These are phyloP conservation scores for Cancer borealis DNA, from an alignment of 2,888 invertebrate genomes.

Conservation along the genomic window DNA sequence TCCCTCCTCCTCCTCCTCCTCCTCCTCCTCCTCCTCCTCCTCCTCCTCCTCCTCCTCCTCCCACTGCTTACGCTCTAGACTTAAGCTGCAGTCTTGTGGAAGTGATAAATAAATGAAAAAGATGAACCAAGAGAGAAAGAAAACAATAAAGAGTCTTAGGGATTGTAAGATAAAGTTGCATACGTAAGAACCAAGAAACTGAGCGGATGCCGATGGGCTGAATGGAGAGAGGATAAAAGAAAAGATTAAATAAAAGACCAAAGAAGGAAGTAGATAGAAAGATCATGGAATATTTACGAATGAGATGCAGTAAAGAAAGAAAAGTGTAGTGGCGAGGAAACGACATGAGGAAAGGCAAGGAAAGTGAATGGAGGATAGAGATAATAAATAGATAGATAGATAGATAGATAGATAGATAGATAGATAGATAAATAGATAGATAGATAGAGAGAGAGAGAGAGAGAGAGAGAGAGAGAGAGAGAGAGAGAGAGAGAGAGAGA, in stretches of 20 bases:
- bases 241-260: neutral
- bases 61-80: neutral
- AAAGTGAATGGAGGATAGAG: neutral
- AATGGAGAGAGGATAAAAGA: neutral
- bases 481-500: neutral
- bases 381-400: neutral
- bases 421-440: too few relatives aligned
- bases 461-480: neutral
- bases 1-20: neutral
- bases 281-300: too few relatives aligned
- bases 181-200: neutral
- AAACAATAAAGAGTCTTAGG: neutral
- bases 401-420: too few relatives aligned
- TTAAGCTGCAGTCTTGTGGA: neutral
- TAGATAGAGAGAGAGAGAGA: constrained; percentile 19
- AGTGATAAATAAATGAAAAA: neutral
- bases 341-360: too few relatives aligned
- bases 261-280: neutral
- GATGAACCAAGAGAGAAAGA: neutral
- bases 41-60: neutral
- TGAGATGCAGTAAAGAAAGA: too few relatives aligned
- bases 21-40: neutral
- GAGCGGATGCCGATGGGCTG: neutral
- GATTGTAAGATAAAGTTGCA: neutral
- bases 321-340: too few relatives aligned